Conservation (phyloP, 2,113 vertebrate genomes). For the Corvus hawaiiensis region DNA sequence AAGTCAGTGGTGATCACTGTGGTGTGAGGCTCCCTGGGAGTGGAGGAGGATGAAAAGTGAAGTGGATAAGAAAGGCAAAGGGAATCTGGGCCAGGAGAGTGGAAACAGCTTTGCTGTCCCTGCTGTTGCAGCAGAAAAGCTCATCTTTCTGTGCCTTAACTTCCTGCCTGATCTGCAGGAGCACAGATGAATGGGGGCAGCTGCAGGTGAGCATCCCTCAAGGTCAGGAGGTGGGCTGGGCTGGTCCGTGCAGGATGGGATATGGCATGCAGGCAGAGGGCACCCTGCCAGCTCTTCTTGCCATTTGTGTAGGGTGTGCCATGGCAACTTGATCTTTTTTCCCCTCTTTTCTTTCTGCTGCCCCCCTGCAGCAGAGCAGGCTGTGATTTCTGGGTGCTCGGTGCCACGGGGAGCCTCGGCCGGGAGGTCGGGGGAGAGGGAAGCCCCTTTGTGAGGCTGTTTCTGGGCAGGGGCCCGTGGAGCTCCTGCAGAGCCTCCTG, state of each 20-base stretch:
- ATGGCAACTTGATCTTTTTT: not conserved
- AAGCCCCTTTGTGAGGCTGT: not conserved
- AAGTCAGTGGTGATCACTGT: not conserved
- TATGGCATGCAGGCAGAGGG: not conserved
- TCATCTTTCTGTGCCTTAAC: not conserved
- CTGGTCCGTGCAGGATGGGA: not conserved
- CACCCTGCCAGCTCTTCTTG: not conserved
- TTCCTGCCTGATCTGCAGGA: not conserved
- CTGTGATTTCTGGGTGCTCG: not conserved
- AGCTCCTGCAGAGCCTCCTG: slow-evolving; percentile 51
- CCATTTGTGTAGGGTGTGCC: not conserved
- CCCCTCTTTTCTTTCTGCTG: not conserved
- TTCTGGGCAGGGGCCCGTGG: not conserved
- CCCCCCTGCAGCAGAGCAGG: not conserved
- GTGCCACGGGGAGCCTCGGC: not conserved
- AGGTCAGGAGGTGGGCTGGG: not conserved
- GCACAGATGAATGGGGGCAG: not conserved
- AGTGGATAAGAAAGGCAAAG: not conserved
- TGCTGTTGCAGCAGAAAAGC: not conserved
- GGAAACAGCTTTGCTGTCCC: not conserved
- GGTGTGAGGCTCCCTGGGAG: not conserved
- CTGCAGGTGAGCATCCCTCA: not conserved
- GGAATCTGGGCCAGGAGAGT: not conserved
- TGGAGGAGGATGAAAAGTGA: not conserved
- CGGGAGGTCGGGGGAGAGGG: not conserved